Evolutionary conservation across 2,888 invertebrate genomes (phyloP).

Genomic region (Subacronicta megacephala): DNA sequence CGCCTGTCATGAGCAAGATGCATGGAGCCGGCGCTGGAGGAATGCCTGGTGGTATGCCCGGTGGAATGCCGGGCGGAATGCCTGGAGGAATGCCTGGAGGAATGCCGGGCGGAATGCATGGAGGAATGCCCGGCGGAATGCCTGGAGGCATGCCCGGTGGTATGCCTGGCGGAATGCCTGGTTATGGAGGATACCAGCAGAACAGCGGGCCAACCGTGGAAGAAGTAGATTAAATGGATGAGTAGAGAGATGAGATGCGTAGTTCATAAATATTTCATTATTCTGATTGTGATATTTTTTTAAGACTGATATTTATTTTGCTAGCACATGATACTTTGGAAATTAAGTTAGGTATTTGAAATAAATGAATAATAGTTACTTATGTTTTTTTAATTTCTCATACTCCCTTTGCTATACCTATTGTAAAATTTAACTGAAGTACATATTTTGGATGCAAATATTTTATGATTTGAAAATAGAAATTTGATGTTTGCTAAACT

Average conservation of each 20-base stretch:
- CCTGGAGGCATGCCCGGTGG: slow-evolving; percentile 52
- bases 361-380: neutral
- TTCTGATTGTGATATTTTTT: neutral
- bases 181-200: slow-evolving; percentile 46
- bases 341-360: slow-evolving; percentile 15
- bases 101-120: slow-evolving; percentile 51
- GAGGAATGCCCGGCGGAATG: slow-evolving; percentile 31
- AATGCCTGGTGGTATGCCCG: slow-evolving; percentile 38
- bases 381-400: neutral
- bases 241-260: too few species aligned
- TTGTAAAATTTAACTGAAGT: too few species aligned
- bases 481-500: too few species aligned
- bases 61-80: slow-evolving; percentile 48
- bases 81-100: slow-evolving; percentile 37
- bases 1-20: slow-evolving; percentile 89
- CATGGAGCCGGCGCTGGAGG: slow-evolving; percentile 88
- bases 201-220: slow-evolving; percentile 72
- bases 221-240: slow-evolving; percentile 70
- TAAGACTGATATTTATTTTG: slow-evolving; percentile 9
- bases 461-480: too few species aligned
- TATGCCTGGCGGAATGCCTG: slow-evolving; percentile 22
- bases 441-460: too few species aligned
- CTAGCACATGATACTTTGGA: slow-evolving; percentile 18
- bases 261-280: too few species aligned
- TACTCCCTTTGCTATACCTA: too few species aligned